Evolutionary conservation across 2,888 invertebrate species (phyloP).

Genomic region (Sylvicola fuscatus): DNA sequence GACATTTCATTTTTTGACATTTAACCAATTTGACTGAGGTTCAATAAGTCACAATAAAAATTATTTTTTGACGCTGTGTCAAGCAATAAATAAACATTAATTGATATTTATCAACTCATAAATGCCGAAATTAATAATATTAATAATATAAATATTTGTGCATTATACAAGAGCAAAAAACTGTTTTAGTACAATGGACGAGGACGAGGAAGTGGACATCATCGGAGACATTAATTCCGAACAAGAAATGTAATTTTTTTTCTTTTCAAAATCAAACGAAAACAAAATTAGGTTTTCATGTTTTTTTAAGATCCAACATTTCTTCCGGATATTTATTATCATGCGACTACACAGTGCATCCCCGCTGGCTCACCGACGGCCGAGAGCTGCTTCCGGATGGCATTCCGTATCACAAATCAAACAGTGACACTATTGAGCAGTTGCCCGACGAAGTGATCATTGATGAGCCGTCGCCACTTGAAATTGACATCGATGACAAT

Average conservation of each 20-base stretch:
- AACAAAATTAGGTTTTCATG: background rate
- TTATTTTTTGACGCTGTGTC: no score
- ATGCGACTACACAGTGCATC: constrained; percentile 39
- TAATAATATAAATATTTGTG: no score
- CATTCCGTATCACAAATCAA: constrained; percentile 8
- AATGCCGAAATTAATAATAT: no score
- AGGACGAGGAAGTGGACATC: constrained; percentile 53
- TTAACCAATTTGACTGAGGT: no score
- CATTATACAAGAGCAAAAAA: no score
- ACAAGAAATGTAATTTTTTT: constrained; percentile 33
- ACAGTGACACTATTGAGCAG: constrained; percentile 8
- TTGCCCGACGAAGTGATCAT: constrained; percentile 9
- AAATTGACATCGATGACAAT: constrained; percentile 5
- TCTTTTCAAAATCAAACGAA: constrained; percentile 2
- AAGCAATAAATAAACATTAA: no score
- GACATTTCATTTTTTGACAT: no score
- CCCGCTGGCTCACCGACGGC: constrained; percentile 41
- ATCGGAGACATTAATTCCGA: constrained; percentile 48
- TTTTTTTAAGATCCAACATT: constrained; percentile 8
- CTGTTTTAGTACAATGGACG: constrained; percentile 29
- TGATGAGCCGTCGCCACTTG: constrained; percentile 7
- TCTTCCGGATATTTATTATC: constrained; percentile 26
- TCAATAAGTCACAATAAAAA: no score
- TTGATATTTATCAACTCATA: no score
- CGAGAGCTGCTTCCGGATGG: constrained; percentile 11